These are phyloP conservation scores for Trichosurus vulpecula DNA, from an alignment of 2,797 vertebrate genomes.

Conservation along the genomic window DNA sequence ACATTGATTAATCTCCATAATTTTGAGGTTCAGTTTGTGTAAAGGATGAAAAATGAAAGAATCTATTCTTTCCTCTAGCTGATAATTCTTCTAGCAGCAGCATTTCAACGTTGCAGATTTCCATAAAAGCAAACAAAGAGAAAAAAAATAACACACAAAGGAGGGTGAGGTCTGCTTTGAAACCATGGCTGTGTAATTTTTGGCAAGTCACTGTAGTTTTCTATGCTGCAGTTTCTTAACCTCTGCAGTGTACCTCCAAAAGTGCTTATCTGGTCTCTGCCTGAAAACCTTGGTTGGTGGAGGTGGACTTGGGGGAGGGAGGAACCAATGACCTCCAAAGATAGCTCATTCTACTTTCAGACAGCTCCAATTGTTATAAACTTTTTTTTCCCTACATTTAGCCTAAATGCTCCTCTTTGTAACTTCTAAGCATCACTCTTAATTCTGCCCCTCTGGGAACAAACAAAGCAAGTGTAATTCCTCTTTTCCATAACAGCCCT, in stretches of 20 bases:
- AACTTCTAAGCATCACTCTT: neutral
- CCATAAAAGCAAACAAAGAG: neutral
- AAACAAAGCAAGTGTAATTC: neutral
- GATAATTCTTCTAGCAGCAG: neutral
- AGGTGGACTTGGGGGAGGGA: neutral
- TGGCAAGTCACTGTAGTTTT: neutral
- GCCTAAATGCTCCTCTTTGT: neutral
- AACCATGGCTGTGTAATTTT: neutral
- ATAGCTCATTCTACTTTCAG: neutral
- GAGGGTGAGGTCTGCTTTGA: neutral
- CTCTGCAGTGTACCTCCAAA: neutral
- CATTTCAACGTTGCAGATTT: neutral
- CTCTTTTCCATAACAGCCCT: neutral
- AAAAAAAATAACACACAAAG: neutral
- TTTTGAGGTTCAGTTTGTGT: neutral
- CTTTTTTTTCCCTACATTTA: neutral
- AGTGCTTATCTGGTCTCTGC: neutral
- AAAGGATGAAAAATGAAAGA: neutral
- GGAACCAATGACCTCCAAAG: neutral
- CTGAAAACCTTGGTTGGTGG: neutral
- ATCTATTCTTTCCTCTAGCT: neutral
- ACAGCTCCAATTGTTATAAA: neutral
- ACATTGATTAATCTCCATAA: neutral
- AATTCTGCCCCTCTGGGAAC: neutral
- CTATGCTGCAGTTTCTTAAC: neutral